These are phyloP conservation scores for Pimpla rufipes DNA, from an alignment of 2,888 invertebrate genomes.

Conservation along the genomic window DNA sequence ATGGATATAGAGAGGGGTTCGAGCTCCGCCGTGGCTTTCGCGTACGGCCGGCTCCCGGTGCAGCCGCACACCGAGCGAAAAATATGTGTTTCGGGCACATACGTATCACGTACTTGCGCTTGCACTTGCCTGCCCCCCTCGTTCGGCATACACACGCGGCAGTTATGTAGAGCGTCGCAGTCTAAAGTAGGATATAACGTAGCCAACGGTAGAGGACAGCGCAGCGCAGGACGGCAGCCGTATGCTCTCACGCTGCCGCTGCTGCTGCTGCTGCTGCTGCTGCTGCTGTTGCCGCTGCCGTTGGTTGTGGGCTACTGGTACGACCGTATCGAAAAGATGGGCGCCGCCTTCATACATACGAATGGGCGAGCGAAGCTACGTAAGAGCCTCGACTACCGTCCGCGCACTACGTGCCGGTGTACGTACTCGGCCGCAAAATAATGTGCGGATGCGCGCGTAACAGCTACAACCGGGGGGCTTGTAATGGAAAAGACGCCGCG, in stretches of 20 bases:
- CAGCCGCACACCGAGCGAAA: neutral
- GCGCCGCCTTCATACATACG: slow-evolving; percentile 43
- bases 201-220: neutral
- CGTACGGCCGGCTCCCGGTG: neutral
- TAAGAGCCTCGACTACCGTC: slow-evolving; percentile 23
- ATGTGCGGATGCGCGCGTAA: slow-evolving; percentile 22
- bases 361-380: slow-evolving; percentile 34
- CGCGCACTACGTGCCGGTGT: neutral
- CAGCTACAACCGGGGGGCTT: slow-evolving; percentile 1
- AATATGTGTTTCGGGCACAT: slow-evolving; percentile 12
- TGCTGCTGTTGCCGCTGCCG: too few relatives aligned
- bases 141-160: slow-evolving; percentile 15
- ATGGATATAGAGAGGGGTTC: neutral
- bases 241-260: neutral
- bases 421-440: slow-evolving; percentile 16
- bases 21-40: neutral
- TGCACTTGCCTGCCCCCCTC: neutral
- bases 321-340: slow-evolving; percentile 20
- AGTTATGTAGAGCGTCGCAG: slow-evolving; percentile 30
- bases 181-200: slow-evolving; percentile 34
- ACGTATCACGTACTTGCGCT: slow-evolving; percentile 24
- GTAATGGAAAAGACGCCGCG: slow-evolving; percentile 8
- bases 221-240: neutral
- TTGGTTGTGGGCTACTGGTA: neutral
- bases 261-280: too few relatives aligned